Percentiles rank a stretch among this genome's conserved stretches.
Conservation (phyloP, 1,140 invertebrate species). For the Centruroides sculpturatus region DNA sequence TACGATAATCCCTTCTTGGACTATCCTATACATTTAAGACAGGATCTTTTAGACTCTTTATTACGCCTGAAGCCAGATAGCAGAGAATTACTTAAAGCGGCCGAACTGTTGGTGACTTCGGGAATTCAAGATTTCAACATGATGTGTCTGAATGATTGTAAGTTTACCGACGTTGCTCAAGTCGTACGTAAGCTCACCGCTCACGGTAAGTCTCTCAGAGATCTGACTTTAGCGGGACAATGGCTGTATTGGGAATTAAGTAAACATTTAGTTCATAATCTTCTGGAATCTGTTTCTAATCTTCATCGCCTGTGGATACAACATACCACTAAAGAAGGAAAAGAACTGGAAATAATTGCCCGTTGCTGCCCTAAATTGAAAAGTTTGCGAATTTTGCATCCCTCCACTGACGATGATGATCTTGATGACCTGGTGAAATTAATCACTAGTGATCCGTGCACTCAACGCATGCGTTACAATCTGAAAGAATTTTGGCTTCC, state of each 20-base stretch:
- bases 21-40: constrained; percentile 14
- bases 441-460: background rate
- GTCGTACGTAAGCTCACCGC: constrained; percentile 9
- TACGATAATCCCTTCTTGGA: constrained; percentile 12
- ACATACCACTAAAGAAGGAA: constrained; percentile 6
- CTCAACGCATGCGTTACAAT: background rate
- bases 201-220: constrained; percentile 3
- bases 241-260: constrained; percentile 9
- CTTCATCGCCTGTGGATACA: constrained; percentile 15
- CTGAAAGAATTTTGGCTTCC: constrained; percentile 15
- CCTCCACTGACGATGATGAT: constrained; percentile 14
- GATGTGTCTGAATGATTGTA: constrained; percentile 16
- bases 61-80: constrained; percentile 13
- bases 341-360: constrained; percentile 12
- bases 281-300: constrained; percentile 9
- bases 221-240: constrained; percentile 16
- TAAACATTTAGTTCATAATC: background rate
- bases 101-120: constrained; percentile 10
- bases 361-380: constrained; percentile 11
- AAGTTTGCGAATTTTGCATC: constrained; percentile 16
- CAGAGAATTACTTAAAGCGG: constrained; percentile 11
- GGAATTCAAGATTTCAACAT: constrained; percentile 17
- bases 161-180: constrained; percentile 8
- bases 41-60: constrained; percentile 17
- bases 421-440: constrained; percentile 7